Conservation (phyloP, 2,113 vertebrate species). For the Donacobius atricapilla region DNA sequence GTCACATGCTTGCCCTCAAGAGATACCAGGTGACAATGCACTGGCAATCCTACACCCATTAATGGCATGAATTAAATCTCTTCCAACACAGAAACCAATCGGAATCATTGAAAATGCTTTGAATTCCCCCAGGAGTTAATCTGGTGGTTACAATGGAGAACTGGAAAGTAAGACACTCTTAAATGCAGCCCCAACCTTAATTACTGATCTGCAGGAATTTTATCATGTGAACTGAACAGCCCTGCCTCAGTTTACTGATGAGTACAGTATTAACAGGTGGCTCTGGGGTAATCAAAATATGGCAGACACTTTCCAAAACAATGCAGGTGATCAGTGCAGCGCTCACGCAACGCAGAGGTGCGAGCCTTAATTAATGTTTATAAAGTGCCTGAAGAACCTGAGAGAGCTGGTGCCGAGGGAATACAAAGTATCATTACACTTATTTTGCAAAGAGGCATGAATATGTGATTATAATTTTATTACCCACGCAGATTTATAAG, state of each 20-base stretch:
- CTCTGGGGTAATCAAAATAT: neutral
- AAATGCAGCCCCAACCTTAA: neutral
- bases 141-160: neutral
- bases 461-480: slow-evolving; percentile 22
- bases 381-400: neutral
- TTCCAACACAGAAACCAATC: neutral
- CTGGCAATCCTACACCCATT: neutral
- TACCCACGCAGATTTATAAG: slow-evolving; percentile 8
- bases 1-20: neutral
- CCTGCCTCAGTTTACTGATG: neutral
- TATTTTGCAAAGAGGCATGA: slow-evolving; percentile 41
- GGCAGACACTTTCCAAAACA: neutral
- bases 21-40: neutral
- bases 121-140: neutral
- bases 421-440: slow-evolving; percentile 15
- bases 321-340: neutral
- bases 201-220: neutral
- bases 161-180: neutral
- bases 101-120: neutral
- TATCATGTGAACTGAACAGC: neutral
- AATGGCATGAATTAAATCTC: neutral
- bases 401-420: neutral
- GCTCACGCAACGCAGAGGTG: neutral
- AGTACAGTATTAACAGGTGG: neutral
- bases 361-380: slow-evolving; percentile 8